Base-by-base conservation (phyloP, 2,113 vertebrate genomes). In the Pelodiscus sinensis region DNA sequence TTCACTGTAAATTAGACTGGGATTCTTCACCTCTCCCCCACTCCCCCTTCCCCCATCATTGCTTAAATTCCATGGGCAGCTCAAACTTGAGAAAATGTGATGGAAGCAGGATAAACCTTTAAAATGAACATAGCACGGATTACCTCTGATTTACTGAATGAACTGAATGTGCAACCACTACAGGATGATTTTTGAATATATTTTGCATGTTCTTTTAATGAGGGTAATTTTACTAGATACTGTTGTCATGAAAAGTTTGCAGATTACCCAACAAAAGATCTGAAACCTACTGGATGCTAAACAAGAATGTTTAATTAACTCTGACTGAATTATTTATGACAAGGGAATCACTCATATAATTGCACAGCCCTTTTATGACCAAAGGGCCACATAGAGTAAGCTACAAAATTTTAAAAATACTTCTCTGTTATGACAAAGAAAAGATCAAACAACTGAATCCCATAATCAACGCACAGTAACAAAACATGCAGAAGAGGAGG, bases 251-350 rank as follows among this genome's bases (percentile, higher is more conserved):
- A 90, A 14, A 93, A 4, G 4, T 62, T 81, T 82, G 38, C 60
- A 50, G 31, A 58, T 75, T 89, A 79, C 91, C 83, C 91, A 96
- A 90, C 56, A 92, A 79, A 86, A 87, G 51, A 83, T 87, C 84
- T 1, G 0, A n/a, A 94, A 93, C 0, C 2, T 19, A 85, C 13
- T 84, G 19, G 89, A 92, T 88, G 68, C 52, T 92, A 94, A 90
- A 84, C 44, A 92, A 83, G 88, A 95, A 92, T 93, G 94, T 44
- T 95, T 97, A 88, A 96, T 97, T 96, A 96, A 88, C 75, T 86
- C 10, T 82, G 25, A 29, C 11, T 97, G 55, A 97, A 97, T 96
- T 96, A 97, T 97, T 97, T 94, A 96, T 83, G 38, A 71, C 7
- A 84, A 85, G 96, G 82, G 10, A 95, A 51, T 92, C 44, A 44